phyloP scores from a whole-genome alignment of 1,140 invertebrate species.

The Zaprionus africanus region DNA sequence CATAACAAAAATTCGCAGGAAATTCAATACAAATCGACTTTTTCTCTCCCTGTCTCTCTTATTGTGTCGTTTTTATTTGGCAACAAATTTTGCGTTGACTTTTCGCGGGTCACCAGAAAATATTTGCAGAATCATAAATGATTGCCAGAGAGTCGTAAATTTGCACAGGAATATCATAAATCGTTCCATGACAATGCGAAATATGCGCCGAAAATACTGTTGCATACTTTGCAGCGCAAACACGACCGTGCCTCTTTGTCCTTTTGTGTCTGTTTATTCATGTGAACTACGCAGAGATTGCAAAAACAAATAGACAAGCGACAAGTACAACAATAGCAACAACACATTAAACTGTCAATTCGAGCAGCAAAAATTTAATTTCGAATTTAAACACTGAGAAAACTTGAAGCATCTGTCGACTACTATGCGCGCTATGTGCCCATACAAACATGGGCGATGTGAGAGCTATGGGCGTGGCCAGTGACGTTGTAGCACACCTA shows the following conservation, averaged over 20 bases:
- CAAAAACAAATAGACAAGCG: constrained; percentile 30
- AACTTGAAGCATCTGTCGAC: constrained; percentile 8
- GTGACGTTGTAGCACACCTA: background rate
- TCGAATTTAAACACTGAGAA: constrained; percentile 31
- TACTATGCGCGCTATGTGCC: background rate
- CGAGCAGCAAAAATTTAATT: constrained; percentile 43
- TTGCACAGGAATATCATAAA: constrained; percentile 44
- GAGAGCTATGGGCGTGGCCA: constrained; percentile 9
- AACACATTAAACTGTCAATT: constrained; percentile 45
- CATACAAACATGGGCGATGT: constrained; percentile 23
- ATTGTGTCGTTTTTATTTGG: background rate
- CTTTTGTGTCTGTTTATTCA: constrained; percentile 44
- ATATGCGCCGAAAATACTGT: constrained; percentile 33
- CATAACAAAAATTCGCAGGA: background rate
- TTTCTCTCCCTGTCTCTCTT: background rate
- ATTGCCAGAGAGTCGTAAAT: constrained; percentile 22
- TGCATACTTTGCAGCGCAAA: constrained; percentile 25
- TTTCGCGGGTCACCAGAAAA: constrained; percentile 1
- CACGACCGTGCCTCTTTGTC: background rate
- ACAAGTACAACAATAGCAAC: constrained; percentile 16
- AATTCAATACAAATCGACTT: constrained; percentile 15
- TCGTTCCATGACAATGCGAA: constrained; percentile 40
- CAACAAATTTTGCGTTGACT: background rate
- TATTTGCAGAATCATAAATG: constrained; percentile 35
- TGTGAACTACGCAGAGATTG: constrained; percentile 46